Evolutionary conservation across 2,888 invertebrate species (phyloP).

Genomic region (Nomada hirtipes): DNA sequence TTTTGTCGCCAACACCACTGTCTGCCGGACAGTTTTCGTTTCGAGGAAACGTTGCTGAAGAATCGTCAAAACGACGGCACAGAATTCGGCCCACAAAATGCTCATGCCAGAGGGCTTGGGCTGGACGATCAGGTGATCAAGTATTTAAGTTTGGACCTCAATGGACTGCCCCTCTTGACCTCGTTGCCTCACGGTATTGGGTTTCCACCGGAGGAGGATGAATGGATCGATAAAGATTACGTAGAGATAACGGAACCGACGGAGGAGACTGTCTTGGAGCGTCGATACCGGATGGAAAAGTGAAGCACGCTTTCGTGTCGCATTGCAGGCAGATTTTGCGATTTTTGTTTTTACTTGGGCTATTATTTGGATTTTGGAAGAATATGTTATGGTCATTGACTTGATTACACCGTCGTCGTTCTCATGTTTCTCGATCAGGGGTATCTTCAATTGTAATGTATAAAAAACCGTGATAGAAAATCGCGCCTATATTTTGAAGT

Average conservation of each 20-base stretch:
- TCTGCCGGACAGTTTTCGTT: slow-evolving; percentile 86
- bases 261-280: not conserved
- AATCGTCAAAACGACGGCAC: slow-evolving; percentile 81
- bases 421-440: not conserved
- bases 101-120: slow-evolving; percentile 85
- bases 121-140: slow-evolving; percentile 85
- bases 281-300: slow-evolving; percentile 1
- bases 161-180: slow-evolving; percentile 87
- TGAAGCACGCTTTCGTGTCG: not conserved
- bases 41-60: slow-evolving; percentile 68
- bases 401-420: not conserved
- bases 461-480: not conserved
- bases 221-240: slow-evolving; percentile 90
- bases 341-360: no score
- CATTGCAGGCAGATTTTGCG: not conserved
- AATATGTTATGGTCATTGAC: not conserved
- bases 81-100: slow-evolving; percentile 87
- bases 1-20: slow-evolving; percentile 92
- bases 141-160: slow-evolving; percentile 87
- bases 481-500: not conserved
- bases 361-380: not conserved
- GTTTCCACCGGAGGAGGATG: slow-evolving; percentile 84
- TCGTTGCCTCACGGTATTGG: slow-evolving; percentile 85
- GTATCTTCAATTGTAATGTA: not conserved
- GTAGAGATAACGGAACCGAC: slow-evolving; percentile 85